phyloP scores from a whole-genome alignment of 2,888 invertebrate genomes.

The Nasonia oneida region DNA sequence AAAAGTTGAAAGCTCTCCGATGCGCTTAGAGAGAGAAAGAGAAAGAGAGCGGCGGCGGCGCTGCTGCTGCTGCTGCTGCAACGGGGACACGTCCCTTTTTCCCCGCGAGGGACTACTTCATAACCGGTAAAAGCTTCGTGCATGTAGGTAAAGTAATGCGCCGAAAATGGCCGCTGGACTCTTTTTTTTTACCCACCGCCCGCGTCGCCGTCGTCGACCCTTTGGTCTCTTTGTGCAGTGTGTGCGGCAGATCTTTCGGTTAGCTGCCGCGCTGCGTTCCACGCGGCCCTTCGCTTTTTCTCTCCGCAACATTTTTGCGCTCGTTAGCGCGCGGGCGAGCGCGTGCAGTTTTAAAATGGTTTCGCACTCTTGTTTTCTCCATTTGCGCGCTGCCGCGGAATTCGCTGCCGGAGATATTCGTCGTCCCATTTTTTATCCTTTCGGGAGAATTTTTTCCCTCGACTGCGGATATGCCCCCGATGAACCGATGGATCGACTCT shows the following conservation, averaged over 20 bases:
- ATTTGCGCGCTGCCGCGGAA: neutral
- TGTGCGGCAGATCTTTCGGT: neutral
- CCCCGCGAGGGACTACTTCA: slow-evolving; percentile 57
- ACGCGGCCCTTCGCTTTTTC: neutral
- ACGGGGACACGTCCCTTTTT: neutral
- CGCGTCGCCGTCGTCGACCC: neutral
- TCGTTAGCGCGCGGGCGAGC: neutral
- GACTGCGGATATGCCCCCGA: too few relatives aligned
- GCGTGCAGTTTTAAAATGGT: slow-evolving; percentile 36
- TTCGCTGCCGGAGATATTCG: neutral
- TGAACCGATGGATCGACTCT: too few relatives aligned
- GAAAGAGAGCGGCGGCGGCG: neutral
- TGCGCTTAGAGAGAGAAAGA: slow-evolving; percentile 14
- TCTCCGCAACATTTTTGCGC: neutral
- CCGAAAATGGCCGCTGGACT: slow-evolving; percentile 39
- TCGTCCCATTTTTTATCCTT: too few relatives aligned
- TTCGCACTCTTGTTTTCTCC: too few relatives aligned
- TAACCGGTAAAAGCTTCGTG: slow-evolving; percentile 63
- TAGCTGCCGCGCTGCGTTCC: neutral
- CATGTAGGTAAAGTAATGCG: slow-evolving; percentile 56
- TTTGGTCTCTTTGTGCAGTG: slow-evolving; percentile 43
- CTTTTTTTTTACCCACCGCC: neutral
- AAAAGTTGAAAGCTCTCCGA: slow-evolving; percentile 61
- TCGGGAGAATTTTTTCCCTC: too few relatives aligned
- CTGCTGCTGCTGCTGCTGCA: too few relatives aligned